These are phyloP conservation scores for Pseudomyrmex cubaensis DNA, from an alignment of 1,140 invertebrate species.

Conservation along the genomic window DNA sequence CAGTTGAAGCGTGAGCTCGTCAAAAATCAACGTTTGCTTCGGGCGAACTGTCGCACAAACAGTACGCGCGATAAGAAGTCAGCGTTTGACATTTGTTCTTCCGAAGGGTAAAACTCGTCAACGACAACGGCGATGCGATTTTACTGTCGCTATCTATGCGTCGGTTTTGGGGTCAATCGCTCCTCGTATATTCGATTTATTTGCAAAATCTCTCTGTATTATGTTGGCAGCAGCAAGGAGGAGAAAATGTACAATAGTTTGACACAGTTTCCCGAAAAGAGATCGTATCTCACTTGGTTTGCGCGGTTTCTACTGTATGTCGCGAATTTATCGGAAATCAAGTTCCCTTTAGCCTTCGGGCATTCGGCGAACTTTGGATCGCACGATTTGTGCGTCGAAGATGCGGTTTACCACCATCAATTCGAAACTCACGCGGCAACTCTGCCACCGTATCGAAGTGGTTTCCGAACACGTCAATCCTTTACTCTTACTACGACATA, in stretches of 20 bases:
- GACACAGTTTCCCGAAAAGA: constrained; percentile 22
- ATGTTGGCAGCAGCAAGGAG: background rate
- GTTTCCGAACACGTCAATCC: constrained; percentile 40
- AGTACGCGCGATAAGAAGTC: no score
- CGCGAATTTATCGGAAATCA: constrained; percentile 66
- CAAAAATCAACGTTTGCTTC: no score
- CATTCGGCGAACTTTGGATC: constrained; percentile 56
- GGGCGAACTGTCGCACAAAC: no score
- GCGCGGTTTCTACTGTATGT: constrained; percentile 28
- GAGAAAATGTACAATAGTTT: constrained; percentile 11
- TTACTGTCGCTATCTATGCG: no score
- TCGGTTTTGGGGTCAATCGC: no score
- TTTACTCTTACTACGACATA: constrained; percentile 36
- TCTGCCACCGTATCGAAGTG: constrained; percentile 36
- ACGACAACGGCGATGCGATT: no score
- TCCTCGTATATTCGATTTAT: background rate
- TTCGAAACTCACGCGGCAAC: constrained; percentile 54
- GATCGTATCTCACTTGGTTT: constrained; percentile 59
- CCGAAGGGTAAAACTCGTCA: no score
- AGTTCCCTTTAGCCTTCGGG: constrained; percentile 49
- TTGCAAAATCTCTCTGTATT: background rate
- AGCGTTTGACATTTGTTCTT: no score
- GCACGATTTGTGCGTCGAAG: constrained; percentile 54
- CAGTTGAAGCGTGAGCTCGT: no score
- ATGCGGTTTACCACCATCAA: constrained; percentile 51